Base-by-base conservation (phyloP, 2,888 invertebrate species). In the Muscina levida region DNA sequence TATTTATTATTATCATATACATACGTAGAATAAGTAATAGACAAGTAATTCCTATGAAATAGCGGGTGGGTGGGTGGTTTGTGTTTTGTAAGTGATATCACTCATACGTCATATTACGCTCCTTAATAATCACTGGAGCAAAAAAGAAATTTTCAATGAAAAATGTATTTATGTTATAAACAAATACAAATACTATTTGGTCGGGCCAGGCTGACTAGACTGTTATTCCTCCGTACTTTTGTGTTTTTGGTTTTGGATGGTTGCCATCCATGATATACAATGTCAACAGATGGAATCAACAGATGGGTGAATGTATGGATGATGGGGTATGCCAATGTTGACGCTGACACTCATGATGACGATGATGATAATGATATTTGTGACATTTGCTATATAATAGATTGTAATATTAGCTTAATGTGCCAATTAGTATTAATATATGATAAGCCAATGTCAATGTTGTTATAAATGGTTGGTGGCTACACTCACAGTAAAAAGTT, bases 41-140 rank as follows among this genome's bases (percentile, higher is more conserved):
- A 37, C 59, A 15, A 13, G n/a, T n/a, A n/a, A n/a, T n/a, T n/a
- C n/a, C 44, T n/a, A 44, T 31, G 24, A 17, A 22, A 53, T 17
- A 19, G 31, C 8, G 8, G n/a, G n/a, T n/a, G n/a, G 19, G 59
- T 62, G 59, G 42, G 59, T 62, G 37, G 59, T 10, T 19, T n/a
- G 17, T 17, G 37, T n/a, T 15, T n/a, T n/a, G n/a, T 67, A 67
- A 48, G 51, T 67, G 67, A 67, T 67, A 67, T 19, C 67, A 51
- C 51, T 11, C 42, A 67, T 67, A 67, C 48, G 67, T 67, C 46
- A 67, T 31, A 13, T 48, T 8, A 31, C 15, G 31, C 37, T 1
- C 59, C 15, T 31, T 19, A 59, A 51, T 51, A 8, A 11, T 13
- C 44, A 31, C 31, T n/a, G n/a, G n/a, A n/a, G n/a, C n/a, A n/a